Evolutionary conservation across 2,113 vertebrate species (phyloP), one percentile per base, ranked within the genome.

Genomic region (Lepisosteus osseus): DNA sequence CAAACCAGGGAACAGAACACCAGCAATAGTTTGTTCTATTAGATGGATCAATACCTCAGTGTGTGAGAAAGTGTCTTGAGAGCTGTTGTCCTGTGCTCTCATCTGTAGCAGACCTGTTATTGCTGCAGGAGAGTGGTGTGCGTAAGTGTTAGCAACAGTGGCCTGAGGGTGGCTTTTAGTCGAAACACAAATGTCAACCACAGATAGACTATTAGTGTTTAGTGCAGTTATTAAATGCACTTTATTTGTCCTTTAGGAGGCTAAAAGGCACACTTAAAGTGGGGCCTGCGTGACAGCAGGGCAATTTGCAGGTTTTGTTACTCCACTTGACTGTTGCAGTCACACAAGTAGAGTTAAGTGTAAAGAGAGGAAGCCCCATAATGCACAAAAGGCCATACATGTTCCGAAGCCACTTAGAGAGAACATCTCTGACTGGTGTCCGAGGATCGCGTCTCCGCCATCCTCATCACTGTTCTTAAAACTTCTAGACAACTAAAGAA

Each of bases 1-100:
- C 87, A 90, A 89, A 90, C 88, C 86, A 78, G 84, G 85, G 84
- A 83, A 82, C 83, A 86, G 85, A 88, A 85, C 85, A 86, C 83
- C 85, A 77, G 87, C 84, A 84, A 86, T 82, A 89, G 88, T 88
- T 89, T 87, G 91, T 93, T 90, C 89, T 93, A 91, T 91, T 90
- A 90, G 85, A 85, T 72, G 76, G 93, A 95, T 97, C 94, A 84
- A 94, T 95, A 94, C 84, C 88, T 89, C 78, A 66, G 92, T 93
- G 92, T 94, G 91, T 90, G 89, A 89, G 84, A 92, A 92, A 93
- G 90, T 92, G 94, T 94, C 93, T 95, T 94, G 94, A 95, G 94
- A 94, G 93, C 90, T 89, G 88, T 89, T 93, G 91, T 92, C 80
- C 6, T 93, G 85, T 90, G 89, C 93, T 93, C 81, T 87, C 83